Evolutionary conservation across 2,113 vertebrate genomes (phyloP).

Genomic region (Syngnathus scovelli): DNA sequence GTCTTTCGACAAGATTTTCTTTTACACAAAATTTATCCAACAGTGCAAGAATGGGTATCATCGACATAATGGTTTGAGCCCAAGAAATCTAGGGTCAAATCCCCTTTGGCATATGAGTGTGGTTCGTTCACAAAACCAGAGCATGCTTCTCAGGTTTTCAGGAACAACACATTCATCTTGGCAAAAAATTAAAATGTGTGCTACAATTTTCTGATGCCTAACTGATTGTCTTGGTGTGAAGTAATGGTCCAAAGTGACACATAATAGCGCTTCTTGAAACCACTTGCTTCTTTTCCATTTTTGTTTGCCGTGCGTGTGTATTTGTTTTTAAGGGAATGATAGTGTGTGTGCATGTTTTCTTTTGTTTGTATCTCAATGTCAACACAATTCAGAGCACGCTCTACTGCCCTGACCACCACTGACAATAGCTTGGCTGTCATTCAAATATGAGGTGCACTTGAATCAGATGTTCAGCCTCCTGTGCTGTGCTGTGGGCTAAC

Average conservation of each 20-base stretch:
- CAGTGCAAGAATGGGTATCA: not conserved
- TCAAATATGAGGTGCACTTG: slow-evolving; percentile 38
- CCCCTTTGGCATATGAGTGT: too few relatives aligned
- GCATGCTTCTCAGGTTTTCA: too few relatives aligned
- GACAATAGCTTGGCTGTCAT: slow-evolving; percentile 16
- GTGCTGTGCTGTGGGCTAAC: slow-evolving; percentile 9
- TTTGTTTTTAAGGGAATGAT: too few relatives aligned
- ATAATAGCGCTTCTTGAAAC: not conserved
- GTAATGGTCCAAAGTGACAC: not conserved
- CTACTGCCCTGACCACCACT: slow-evolving; percentile 1
- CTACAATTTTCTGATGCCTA: too few relatives aligned
- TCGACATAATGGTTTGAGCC: not conserved
- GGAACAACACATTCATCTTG: too few relatives aligned
- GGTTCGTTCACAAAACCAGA: too few relatives aligned
- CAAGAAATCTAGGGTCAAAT: too few relatives aligned
- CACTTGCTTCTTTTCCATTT: too few relatives aligned
- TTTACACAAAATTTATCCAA: not conserved
- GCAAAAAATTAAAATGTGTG: too few relatives aligned
- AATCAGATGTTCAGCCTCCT: slow-evolving; percentile 33
- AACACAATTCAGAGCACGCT: not conserved
- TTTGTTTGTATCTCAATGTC: not conserved
- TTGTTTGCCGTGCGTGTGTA: too few relatives aligned
- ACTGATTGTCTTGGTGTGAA: not conserved
- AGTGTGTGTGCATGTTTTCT: not conserved
- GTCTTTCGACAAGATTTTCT: not conserved